Percentiles rank a stretch among this genome's conserved stretches.
These are phyloP conservation scores for Neodontobutis hainanensis DNA, from an alignment of 2,113 vertebrate genomes.

Conservation along the genomic window DNA sequence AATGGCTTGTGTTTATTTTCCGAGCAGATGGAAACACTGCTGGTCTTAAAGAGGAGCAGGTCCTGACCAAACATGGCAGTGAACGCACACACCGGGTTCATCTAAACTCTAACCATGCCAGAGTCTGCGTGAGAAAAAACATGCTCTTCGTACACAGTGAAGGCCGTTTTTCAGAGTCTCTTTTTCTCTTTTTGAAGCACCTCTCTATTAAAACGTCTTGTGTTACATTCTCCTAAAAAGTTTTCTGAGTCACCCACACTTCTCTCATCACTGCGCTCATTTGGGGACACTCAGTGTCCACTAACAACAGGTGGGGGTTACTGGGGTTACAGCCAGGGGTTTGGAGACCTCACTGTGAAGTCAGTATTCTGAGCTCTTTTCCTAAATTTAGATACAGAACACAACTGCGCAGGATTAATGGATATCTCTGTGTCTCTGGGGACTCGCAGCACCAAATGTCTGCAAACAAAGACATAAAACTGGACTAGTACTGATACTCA, in stretches of 20 bases:
- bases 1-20: conserved; percentile 64
- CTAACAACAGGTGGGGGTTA: conserved; percentile 69
- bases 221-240: neutral
- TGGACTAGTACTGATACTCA: neutral
- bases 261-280: conserved; percentile 58
- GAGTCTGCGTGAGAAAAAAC: conserved; percentile 3
- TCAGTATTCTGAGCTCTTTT: conserved; percentile 42
- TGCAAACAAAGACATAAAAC: neutral
- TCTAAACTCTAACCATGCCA: conserved; percentile 14
- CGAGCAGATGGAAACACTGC: conserved; percentile 44
- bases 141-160: neutral
- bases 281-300: conserved; percentile 18
- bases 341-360: conserved; percentile 47
- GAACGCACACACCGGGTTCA: conserved; percentile 28
- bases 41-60: conserved; percentile 39
- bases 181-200: neutral
- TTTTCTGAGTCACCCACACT: conserved; percentile 13
- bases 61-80: conserved; percentile 78
- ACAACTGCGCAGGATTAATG: conserved; percentile 43
- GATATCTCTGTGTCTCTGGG: conserved; percentile 5
- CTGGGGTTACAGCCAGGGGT: conserved; percentile 37
- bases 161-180: neutral
- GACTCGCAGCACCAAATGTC: neutral
- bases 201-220: conserved; percentile 6
- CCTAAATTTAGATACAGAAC: conserved; percentile 60